Percentiles rank a stretch among this genome's conserved stretches.
Conservation (phyloP, 2,113 vertebrate genomes). For the Lepisosteus osseus region DNA sequence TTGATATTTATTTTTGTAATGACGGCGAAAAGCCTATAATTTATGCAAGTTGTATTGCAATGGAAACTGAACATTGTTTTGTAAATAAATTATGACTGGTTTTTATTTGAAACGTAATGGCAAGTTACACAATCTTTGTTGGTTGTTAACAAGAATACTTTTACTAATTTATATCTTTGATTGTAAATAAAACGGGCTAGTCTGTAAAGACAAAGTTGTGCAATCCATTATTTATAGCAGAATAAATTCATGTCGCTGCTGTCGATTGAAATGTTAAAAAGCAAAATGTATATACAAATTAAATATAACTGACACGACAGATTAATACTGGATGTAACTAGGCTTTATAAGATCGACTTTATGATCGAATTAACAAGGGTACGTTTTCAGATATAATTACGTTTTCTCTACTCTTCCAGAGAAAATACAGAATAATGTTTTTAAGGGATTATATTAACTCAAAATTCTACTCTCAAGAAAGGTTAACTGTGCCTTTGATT, state of each 20-base stretch:
- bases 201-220: slow-evolving; percentile 63
- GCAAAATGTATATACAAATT: not conserved
- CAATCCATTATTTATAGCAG: slow-evolving; percentile 60
- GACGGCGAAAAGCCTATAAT: slow-evolving; percentile 89
- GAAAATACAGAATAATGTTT: no score
- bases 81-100: slow-evolving; percentile 95
- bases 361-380: no score
- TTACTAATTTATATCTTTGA: slow-evolving; percentile 99
- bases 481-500: slow-evolving; percentile 85
- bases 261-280: no score
- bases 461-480: slow-evolving; percentile 51
- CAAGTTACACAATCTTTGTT: slow-evolving; percentile 81
- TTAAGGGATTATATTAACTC: no score
- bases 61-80: slow-evolving; percentile 84
- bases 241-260: slow-evolving; percentile 14
- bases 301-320: no score
- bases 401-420: no score
- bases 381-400: no score
- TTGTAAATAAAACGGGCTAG: slow-evolving; percentile 95
- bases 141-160: slow-evolving; percentile 91
- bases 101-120: slow-evolving; percentile 94
- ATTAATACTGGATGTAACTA: no score
- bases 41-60: slow-evolving; percentile 99
- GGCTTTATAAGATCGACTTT: no score
- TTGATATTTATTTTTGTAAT: slow-evolving; percentile 99